Conservation (phyloP, 2,797 vertebrate species). For the Nyctibius grandis region DNA sequence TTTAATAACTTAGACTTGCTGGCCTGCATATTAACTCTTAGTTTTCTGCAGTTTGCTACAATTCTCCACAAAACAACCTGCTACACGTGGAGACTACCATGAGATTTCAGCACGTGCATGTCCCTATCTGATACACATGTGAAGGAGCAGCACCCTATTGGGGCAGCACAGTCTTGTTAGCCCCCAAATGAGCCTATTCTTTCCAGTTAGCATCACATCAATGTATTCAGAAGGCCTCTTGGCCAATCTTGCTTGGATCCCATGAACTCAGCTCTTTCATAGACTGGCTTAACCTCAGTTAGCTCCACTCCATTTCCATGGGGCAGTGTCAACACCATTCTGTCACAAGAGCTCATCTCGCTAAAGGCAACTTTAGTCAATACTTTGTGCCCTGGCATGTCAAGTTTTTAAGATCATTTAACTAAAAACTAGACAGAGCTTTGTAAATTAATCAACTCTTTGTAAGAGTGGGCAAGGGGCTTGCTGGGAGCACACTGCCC, state of each 20-base stretch:
- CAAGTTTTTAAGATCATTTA: neutral
- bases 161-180: neutral
- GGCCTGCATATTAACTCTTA: neutral
- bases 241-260: neutral
- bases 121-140: neutral
- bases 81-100: accelerated
- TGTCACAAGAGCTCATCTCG: neutral
- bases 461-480: neutral
- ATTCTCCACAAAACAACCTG: neutral
- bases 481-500: neutral
- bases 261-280: neutral
- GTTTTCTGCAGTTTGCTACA: neutral
- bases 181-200: neutral
- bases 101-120: neutral
- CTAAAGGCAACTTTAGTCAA: neutral
- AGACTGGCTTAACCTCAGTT: neutral
- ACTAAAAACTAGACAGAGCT: neutral
- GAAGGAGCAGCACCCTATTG: neutral
- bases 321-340: neutral
- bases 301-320: neutral
- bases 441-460: neutral
- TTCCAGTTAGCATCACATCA: neutral
- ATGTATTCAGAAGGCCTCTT: neutral
- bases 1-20: neutral
- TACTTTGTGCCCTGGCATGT: neutral